Percentiles rank a stretch among this genome's conserved stretches.
Conservation (phyloP, 2,797 vertebrate genomes). For the Rhadinocentrus ornatus region DNA sequence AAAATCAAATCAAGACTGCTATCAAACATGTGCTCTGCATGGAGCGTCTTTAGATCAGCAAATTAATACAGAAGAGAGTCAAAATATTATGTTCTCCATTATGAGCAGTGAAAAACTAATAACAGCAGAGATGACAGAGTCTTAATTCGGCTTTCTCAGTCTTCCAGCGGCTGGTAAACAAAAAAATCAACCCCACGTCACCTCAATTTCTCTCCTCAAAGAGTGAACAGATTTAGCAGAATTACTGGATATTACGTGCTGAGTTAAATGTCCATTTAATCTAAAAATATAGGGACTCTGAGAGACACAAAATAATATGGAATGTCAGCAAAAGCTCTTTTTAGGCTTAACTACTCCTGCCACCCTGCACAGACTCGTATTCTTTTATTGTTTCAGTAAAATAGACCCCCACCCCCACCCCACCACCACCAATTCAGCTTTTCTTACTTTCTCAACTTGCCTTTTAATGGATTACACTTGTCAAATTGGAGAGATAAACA, state of each 20-base stretch:
- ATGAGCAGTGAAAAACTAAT: slow-evolving; percentile 50
- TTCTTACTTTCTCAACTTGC: slow-evolving; percentile 52
- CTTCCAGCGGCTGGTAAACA: slow-evolving; percentile 50
- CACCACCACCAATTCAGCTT: slow-evolving; percentile 36
- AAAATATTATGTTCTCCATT: slow-evolving; percentile 57
- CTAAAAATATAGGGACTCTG: slow-evolving; percentile 59
- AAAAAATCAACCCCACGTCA: slow-evolving; percentile 61
- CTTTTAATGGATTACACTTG: slow-evolving; percentile 62
- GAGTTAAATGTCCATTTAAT: slow-evolving; percentile 71
- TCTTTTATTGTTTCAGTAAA: slow-evolving; percentile 67
- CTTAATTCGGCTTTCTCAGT: slow-evolving; percentile 56
- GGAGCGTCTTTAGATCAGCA: slow-evolving; percentile 40
- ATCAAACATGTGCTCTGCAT: slow-evolving; percentile 55
- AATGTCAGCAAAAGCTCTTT: slow-evolving; percentile 48
- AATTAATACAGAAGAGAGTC: slow-evolving; percentile 52
- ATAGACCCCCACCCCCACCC: neutral
- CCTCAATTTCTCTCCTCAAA: slow-evolving; percentile 71
- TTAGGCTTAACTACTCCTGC: slow-evolving; percentile 63
- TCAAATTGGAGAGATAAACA: slow-evolving; percentile 62
- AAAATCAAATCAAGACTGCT: slow-evolving; percentile 42
- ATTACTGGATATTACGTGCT: slow-evolving; percentile 71
- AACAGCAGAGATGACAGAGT: slow-evolving; percentile 37
- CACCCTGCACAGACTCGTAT: slow-evolving; percentile 53
- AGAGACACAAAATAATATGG: slow-evolving; percentile 50
- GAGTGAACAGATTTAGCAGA: slow-evolving; percentile 58